Base-by-base conservation (phyloP, 2,888 invertebrate species). In the Caenorhabditis sp. region DNA sequence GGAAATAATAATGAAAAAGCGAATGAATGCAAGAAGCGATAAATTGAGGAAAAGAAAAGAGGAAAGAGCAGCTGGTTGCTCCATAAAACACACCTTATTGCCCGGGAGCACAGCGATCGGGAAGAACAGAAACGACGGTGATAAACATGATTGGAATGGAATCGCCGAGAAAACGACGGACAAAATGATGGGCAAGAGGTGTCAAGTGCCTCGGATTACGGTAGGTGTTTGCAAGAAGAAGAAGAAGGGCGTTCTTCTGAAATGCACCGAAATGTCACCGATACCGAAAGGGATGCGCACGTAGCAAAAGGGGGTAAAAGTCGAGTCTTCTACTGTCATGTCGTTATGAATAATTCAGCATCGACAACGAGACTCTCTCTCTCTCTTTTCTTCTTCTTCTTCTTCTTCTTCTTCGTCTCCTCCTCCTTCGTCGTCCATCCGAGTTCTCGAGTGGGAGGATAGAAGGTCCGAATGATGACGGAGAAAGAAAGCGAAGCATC, bases 321-420 rank as follows among this genome's bases (percentile, higher is more conserved):
- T 70, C 70, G 70, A 45, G 70, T 53, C 59, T 70, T 45, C 59
- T 53, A 59, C 70, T 59, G 70, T 70, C 70, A 70, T 59, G 59
- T 70, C 70, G 52, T 70, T 43, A 70, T 70, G 70, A 70, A 70
- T 70, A 45, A 70, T 70, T 70, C 70, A 70, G 53, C 27, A 59
- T 39, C 53, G 59, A 52, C 59, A 70, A 70, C 70, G 70, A 70
- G 70, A 70, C 59, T 70, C 70, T 68, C 30, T 55, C n/a, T n/a
- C 48, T 13, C 24, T 24, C 24, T 39, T 35, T 48, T 48, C 48
- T 48, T 48, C 55, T 39, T 65, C 17, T 41, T 63, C 50, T 30
- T 63, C 20, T 61, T 41, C 39, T 61, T 27, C 32, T 62, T 24
- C 46, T 59, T 46, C 26, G n/a, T 53, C 52, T 27, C 13, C 15